Percentiles rank a stretch among this genome's conserved stretches.
These are phyloP conservation scores for Drymonia ruficornis DNA, from an alignment of 2,888 invertebrate genomes.

Conservation along the genomic window DNA sequence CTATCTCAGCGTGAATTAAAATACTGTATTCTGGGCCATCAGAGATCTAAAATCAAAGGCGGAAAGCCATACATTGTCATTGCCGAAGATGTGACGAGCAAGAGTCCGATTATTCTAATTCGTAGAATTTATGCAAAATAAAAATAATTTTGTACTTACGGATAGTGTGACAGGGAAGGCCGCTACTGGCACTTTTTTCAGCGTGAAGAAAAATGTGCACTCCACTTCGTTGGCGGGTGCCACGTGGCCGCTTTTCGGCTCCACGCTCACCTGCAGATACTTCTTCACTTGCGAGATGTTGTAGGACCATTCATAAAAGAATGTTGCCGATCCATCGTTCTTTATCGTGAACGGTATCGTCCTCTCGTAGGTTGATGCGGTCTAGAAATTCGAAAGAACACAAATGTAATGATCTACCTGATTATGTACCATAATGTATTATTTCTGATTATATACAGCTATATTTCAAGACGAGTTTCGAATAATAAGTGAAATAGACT, in stretches of 20 bases:
- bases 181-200: slow-evolving; percentile 70
- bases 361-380: slow-evolving; percentile 75
- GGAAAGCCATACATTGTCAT: not conserved
- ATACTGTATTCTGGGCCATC: slow-evolving; percentile 87
- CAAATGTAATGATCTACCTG: not conserved
- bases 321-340: slow-evolving; percentile 75
- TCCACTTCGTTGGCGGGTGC: slow-evolving; percentile 60
- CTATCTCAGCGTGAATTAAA: slow-evolving; percentile 83
- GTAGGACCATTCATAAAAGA: slow-evolving; percentile 74
- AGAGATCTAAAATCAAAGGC: slow-evolving; percentile 76
- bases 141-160: slow-evolving; percentile 45
- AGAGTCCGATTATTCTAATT: not conserved
- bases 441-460: too few species aligned
- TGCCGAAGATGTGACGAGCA: not conserved
- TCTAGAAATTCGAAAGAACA: slow-evolving; percentile 45
- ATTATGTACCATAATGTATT: too few species aligned
- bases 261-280: slow-evolving; percentile 64
- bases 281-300: slow-evolving; percentile 61
- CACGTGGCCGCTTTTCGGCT: slow-evolving; percentile 68
- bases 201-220: slow-evolving; percentile 63
- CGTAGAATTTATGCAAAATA: too few species aligned
- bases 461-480: too few species aligned
- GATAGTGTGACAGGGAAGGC: slow-evolving; percentile 66
- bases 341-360: slow-evolving; percentile 67
- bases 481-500: too few species aligned